A percentile compares a stretch with the other conserved stretches of the same genome.
phyloP scores from a whole-genome alignment of 2,888 invertebrate genomes.

The Cantharis flavilabris region DNA sequence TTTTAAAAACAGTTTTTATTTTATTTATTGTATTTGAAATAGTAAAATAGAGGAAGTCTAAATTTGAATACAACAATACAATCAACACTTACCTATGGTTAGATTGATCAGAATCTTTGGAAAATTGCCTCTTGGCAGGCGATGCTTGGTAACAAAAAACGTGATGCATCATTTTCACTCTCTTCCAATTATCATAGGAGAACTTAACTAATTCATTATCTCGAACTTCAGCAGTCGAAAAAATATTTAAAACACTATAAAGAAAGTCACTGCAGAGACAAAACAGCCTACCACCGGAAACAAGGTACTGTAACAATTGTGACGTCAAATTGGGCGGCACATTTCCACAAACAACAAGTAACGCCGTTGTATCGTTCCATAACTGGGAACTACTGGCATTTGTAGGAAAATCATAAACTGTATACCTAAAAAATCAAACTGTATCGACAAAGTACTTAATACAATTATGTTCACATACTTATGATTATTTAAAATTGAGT shows the following conservation, averaged over 20 bases:
- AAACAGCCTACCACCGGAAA: slow-evolving; percentile 75
- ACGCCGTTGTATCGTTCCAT: slow-evolving; percentile 50
- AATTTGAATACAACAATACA: too few relatives aligned
- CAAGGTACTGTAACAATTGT: slow-evolving; percentile 71
- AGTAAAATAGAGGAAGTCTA: background rate
- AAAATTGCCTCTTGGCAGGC: slow-evolving; percentile 80
- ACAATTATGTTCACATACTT: slow-evolving; percentile 59
- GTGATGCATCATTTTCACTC: slow-evolving; percentile 85
- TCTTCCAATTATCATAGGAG: slow-evolving; percentile 82
- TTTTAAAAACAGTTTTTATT: too few relatives aligned
- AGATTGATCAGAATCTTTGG: slow-evolving; percentile 71
- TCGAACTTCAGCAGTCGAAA: slow-evolving; percentile 83
- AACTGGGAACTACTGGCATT: slow-evolving; percentile 38
- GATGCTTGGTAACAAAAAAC: slow-evolving; percentile 88
- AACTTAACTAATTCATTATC: slow-evolving; percentile 84
- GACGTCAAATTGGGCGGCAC: slow-evolving; percentile 69
- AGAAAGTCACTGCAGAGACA: slow-evolving; percentile 82
- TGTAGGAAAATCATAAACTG: slow-evolving; percentile 63
- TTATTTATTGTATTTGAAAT: too few relatives aligned
- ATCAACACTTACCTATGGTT: slow-evolving; percentile 34
- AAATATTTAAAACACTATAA: slow-evolving; percentile 77
- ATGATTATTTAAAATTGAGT: slow-evolving; percentile 70
- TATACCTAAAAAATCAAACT: slow-evolving; percentile 57
- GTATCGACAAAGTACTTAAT: background rate
- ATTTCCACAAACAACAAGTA: slow-evolving; percentile 80